Conservation (phyloP, 2,888 invertebrate genomes). For the Celastrina argiolus region DNA sequence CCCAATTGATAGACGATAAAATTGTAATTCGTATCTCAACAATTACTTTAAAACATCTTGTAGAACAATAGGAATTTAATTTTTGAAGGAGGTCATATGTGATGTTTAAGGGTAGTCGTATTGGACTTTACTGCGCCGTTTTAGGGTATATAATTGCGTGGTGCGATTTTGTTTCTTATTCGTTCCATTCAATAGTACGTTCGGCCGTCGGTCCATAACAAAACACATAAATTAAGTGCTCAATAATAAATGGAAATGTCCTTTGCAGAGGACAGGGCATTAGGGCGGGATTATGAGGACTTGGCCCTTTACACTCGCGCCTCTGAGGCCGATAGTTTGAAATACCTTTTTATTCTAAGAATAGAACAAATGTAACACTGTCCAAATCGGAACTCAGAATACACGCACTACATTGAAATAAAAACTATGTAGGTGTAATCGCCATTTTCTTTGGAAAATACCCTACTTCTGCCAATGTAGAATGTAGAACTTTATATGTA, state of each 20-base stretch:
- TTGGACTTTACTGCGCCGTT: slow-evolving; percentile 27
- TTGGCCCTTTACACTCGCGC: slow-evolving; percentile 57
- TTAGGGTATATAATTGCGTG: slow-evolving; percentile 36
- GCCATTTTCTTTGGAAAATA: no score
- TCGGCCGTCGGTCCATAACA: slow-evolving; percentile 76
- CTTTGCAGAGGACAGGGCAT: slow-evolving; percentile 77
- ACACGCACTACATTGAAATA: no score
- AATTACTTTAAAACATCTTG: slow-evolving; percentile 56
- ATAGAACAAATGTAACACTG: neutral
- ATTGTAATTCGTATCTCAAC: slow-evolving; percentile 38
- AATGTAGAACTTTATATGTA: no score
- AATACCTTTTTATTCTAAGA: neutral
- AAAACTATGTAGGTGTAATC: no score
- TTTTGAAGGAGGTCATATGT: slow-evolving; percentile 38
- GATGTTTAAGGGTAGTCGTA: slow-evolving; percentile 28
- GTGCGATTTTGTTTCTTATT: slow-evolving; percentile 33
- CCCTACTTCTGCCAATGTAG: no score
- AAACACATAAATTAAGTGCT: slow-evolving; percentile 80
- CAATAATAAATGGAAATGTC: slow-evolving; percentile 80
- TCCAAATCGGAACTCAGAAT: no score
- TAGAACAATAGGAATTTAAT: slow-evolving; percentile 49
- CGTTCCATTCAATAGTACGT: slow-evolving; percentile 43
- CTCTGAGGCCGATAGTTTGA: slow-evolving; percentile 31
- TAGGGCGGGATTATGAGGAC: slow-evolving; percentile 76
- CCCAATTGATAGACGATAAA: slow-evolving; percentile 35